phyloP scores from a whole-genome alignment of 2,113 vertebrate genomes.

The Heloderma charlesbogerti region DNA sequence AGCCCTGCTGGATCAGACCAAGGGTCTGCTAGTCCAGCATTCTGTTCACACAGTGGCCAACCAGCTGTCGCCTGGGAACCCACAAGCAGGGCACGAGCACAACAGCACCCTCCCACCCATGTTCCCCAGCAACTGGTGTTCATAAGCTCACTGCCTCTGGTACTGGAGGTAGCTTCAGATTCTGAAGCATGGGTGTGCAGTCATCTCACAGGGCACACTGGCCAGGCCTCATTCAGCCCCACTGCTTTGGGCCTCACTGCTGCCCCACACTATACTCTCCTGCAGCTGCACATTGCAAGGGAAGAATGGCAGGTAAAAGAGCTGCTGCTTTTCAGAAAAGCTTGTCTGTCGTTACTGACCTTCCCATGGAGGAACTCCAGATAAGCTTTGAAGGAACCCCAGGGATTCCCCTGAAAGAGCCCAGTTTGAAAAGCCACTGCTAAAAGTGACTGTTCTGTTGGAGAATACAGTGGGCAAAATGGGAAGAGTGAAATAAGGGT shows the following conservation, averaged over 20 bases:
- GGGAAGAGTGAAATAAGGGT: not conserved
- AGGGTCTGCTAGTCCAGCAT: too few relatives aligned
- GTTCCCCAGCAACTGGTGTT: too few relatives aligned
- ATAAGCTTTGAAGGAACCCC: not conserved
- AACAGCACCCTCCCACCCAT: too few relatives aligned
- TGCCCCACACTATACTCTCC: not conserved
- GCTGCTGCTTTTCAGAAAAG: not conserved
- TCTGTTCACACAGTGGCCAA: too few relatives aligned
- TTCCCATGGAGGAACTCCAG: not conserved
- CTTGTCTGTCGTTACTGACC: not conserved
- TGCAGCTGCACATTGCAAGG: not conserved
- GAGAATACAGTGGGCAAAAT: not conserved
- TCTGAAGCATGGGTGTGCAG: not conserved
- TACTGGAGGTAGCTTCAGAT: too few relatives aligned
- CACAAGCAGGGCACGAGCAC: too few relatives aligned
- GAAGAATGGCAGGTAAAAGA: not conserved
- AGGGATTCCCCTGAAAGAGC: not conserved
- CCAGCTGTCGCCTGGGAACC: too few relatives aligned
- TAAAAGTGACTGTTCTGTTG: not conserved
- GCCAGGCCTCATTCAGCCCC: too few relatives aligned
- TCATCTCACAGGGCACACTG: not conserved
- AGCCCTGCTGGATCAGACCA: too few relatives aligned
- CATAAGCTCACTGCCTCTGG: too few relatives aligned
- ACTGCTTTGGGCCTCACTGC: too few relatives aligned
- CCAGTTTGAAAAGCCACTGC: not conserved